phyloP scores from a whole-genome alignment of 2,888 invertebrate genomes.

The Epistrophe eligans region DNA sequence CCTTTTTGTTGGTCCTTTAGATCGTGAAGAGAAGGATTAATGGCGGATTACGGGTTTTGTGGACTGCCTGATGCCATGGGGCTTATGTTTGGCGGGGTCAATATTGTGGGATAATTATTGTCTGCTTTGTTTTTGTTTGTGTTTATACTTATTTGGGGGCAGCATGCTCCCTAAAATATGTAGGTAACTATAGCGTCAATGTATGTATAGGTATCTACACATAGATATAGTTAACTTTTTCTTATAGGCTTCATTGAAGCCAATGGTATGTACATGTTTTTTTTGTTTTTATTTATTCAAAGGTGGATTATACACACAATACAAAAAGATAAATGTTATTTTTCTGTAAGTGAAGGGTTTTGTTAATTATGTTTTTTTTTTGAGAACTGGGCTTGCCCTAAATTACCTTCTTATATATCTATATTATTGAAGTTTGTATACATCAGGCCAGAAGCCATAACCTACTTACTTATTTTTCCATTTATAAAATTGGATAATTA shows the following conservation, averaged over 20 bases:
- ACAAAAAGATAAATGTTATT: constrained; percentile 55
- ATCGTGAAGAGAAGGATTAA: constrained; percentile 50
- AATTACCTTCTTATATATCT: constrained; percentile 15
- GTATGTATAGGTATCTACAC: no score
- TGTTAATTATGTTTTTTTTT: constrained; percentile 41
- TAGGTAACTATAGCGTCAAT: no score
- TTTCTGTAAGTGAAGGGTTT: constrained; percentile 52
- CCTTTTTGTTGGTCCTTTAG: constrained; percentile 5
- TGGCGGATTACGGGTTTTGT: constrained; percentile 53
- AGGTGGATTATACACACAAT: constrained; percentile 53
- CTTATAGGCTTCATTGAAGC: constrained; percentile 12
- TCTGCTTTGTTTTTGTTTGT: constrained; percentile 39
- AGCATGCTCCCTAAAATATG: constrained; percentile 3
- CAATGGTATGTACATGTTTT: background rate
- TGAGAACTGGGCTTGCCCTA: background rate
- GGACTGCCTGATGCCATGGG: constrained; percentile 17
- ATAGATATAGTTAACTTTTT: background rate
- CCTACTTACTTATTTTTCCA: constrained; percentile 38
- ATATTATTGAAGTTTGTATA: background rate
- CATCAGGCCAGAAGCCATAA: background rate
- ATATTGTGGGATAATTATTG: constrained; percentile 68
- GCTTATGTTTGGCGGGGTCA: constrained; percentile 46
- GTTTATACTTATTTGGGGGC: constrained; percentile 5
- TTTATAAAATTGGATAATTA: constrained; percentile 65
- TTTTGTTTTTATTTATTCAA: constrained; percentile 34